Conservation (phyloP, 1,140 invertebrate genomes). For the Zaprionus inermis region DNA sequence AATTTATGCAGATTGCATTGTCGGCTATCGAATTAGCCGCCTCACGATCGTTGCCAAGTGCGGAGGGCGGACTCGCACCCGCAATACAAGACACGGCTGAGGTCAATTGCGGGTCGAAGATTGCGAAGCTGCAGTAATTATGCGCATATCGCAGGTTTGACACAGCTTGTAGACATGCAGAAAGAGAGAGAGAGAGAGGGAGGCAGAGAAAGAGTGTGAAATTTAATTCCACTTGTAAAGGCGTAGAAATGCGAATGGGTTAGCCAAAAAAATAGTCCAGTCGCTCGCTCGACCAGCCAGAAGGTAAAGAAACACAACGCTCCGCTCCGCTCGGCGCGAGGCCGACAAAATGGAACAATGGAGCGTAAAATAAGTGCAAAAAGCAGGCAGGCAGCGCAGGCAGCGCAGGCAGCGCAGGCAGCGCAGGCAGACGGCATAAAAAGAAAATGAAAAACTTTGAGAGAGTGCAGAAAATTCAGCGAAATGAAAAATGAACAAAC, state of each 20-base stretch:
- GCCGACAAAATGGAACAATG: constrained; percentile 81
- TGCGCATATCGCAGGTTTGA: constrained; percentile 53
- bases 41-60: neutral
- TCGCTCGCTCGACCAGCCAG: constrained; percentile 12
- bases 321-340: constrained; percentile 54
- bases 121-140: constrained; percentile 59
- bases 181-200: neutral
- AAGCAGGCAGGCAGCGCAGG: constrained; percentile 50
- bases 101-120: constrained; percentile 58
- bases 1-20: constrained; percentile 80
- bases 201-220: too few species aligned
- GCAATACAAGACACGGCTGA: constrained; percentile 67
- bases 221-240: constrained; percentile 79
- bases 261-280: constrained; percentile 35
- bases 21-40: constrained; percentile 47
- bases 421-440: constrained; percentile 36
- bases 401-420: neutral
- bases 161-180: constrained; percentile 34
- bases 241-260: constrained; percentile 73
- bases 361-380: constrained; percentile 83
- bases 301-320: constrained; percentile 55
- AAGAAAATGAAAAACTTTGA: constrained; percentile 71
- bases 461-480: constrained; percentile 67
- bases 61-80: neutral
- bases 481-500: constrained; percentile 83